Evolutionary conservation across 1,140 invertebrate species (phyloP), one percentile per base, ranked within the genome.

Genomic region (Bombus sylvicola): DNA sequence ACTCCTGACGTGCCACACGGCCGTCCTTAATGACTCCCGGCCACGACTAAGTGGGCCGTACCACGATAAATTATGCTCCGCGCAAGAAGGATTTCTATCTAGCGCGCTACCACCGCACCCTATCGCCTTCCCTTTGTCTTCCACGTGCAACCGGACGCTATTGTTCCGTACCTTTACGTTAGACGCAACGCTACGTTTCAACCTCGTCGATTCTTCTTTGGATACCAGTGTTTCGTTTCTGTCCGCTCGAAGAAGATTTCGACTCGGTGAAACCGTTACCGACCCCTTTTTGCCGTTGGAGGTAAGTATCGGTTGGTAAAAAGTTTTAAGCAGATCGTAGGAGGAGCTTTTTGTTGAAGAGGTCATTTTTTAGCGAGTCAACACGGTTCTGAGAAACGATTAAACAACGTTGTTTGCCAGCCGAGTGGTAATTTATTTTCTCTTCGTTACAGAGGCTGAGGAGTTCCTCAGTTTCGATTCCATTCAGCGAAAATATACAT

Each of bases 1-100:
- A 85, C 84, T 85, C 79, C 59, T 75, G 84, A 81, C 84, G 79
- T 66, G 71, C 71, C 84, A 75, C 41, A 47, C 84, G 57, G 43
- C 71, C 71, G 84, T 59, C 84, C 84, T 85, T 85, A 85, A 85
- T 81, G 84, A 85, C 84, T 85, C 78, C 43, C 71, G 72, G 84
- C 79, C 71, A 68, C 84, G 83, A 85, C 76, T 73, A 85, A 85
- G 83, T 85, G 83, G 83, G 31, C 68, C 74, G 82, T 37, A n/a
- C 74, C 77, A 13, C 84, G 78, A 81, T 85, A 85, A 85, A 85
- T 81, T 81, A 81, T 75, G 69, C 69, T 18, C 43, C 28, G 43
- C 6, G 69, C 59, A 53, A 41, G 57, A 47, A 71, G 83, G 83
- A 85, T 85, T 80, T 85, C 83, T 85, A 80, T 85, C 77, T 72